Conservation (phyloP, 2,888 invertebrate species). For the Allacma fusca region DNA sequence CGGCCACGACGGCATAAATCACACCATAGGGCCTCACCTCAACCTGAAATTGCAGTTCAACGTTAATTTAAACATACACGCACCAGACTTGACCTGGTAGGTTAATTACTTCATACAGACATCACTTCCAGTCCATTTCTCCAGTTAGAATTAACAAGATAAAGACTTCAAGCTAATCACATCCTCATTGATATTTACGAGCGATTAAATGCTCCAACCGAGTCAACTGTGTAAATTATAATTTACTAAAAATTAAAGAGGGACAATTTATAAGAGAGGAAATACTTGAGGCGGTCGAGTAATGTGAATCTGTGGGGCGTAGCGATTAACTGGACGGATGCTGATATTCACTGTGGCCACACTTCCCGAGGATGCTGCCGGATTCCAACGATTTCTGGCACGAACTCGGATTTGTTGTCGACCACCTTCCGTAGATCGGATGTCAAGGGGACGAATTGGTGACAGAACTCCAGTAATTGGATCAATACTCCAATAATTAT, state of each 20-base stretch:
- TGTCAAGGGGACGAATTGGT: slow-evolving; percentile 79
- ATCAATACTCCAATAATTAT: slow-evolving; percentile 89
- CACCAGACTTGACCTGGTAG: background rate
- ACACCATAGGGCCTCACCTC: slow-evolving; percentile 72
- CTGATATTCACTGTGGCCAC: slow-evolving; percentile 76
- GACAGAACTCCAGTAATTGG: slow-evolving; percentile 89
- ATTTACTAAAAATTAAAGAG: background rate
- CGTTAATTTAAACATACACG: slow-evolving; percentile 34
- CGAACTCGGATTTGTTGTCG: slow-evolving; percentile 54
- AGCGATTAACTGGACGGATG: slow-evolving; percentile 84
- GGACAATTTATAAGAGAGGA: background rate
- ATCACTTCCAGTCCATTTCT: slow-evolving; percentile 27
- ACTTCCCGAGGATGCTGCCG: slow-evolving; percentile 70
- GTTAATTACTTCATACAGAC: slow-evolving; percentile 27
- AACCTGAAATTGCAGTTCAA: slow-evolving; percentile 48
- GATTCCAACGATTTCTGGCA: slow-evolving; percentile 60
- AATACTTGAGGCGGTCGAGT: slow-evolving; percentile 78
- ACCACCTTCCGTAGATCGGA: slow-evolving; percentile 61
- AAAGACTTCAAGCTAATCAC: slow-evolving; percentile 38
- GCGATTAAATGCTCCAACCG: background rate
- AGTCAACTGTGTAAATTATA: background rate
- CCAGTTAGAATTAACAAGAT: slow-evolving; percentile 24
- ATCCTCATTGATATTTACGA: slow-evolving; percentile 31
- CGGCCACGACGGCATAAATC: slow-evolving; percentile 88
- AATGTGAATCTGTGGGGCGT: slow-evolving; percentile 83